A percentile compares a stretch with the other conserved stretches of the same genome.
These are phyloP conservation scores for Sternotherus odoratus DNA, from an alignment of 2,797 vertebrate genomes.

Conservation along the genomic window DNA sequence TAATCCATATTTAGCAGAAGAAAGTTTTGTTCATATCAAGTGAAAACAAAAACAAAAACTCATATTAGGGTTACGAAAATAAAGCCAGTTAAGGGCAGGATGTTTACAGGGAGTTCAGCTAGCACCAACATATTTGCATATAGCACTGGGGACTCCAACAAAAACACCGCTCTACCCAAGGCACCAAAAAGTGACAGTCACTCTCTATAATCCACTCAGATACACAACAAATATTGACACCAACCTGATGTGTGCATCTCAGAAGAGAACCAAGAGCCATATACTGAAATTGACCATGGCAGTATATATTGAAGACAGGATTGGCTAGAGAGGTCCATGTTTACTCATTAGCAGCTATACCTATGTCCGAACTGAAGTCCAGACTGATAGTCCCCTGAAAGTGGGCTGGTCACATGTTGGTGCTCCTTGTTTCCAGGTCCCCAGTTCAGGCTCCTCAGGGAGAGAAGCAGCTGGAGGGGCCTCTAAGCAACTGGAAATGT, in stretches of 20 bases:
- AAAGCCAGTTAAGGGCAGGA: slow-evolving; percentile 23
- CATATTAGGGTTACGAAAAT: slow-evolving; percentile 62
- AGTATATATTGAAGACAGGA: too few relatives aligned
- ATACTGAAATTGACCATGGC: fast-evolving
- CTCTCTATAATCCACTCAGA: background rate
- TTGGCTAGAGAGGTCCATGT: background rate
- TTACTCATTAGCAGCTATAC: too few relatives aligned
- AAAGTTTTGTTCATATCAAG: slow-evolving; percentile 20
- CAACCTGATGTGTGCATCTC: background rate
- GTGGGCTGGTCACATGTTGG: background rate
- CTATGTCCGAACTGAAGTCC: background rate
- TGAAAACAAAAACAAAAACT: too few relatives aligned
- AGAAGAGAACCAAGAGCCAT: background rate
- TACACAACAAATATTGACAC: background rate
- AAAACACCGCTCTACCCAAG: background rate
- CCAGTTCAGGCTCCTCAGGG: background rate
- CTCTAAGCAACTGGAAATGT: background rate
- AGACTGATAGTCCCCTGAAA: background rate
- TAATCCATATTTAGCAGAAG: too few relatives aligned
- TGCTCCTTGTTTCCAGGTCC: background rate
- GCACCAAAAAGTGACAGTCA: background rate
- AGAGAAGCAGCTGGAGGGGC: background rate
- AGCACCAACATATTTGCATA: slow-evolving; percentile 37
- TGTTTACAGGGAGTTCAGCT: slow-evolving; percentile 22
- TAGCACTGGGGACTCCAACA: background rate